These are phyloP conservation scores for Nyleta sp. DNA, from an alignment of 2,888 invertebrate genomes.

Conservation along the genomic window DNA sequence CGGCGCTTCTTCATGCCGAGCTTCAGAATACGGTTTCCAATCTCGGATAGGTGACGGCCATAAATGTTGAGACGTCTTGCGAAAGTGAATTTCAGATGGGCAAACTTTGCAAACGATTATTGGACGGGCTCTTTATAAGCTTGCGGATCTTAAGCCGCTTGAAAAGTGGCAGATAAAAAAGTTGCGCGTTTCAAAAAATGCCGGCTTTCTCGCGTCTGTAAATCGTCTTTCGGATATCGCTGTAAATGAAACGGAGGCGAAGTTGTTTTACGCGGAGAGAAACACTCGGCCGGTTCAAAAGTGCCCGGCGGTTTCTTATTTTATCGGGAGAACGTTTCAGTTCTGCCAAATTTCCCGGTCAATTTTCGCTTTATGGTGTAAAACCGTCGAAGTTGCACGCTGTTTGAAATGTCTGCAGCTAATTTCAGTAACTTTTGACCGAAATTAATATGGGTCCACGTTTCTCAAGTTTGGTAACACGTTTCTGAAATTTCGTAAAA, in stretches of 20 bases:
- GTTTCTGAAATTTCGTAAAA: no score
- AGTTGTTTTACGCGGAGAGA: no score
- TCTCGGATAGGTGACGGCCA: constrained; percentile 23
- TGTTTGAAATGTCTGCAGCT: no score
- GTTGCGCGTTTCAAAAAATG: constrained; percentile 1
- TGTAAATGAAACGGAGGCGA: not conserved
- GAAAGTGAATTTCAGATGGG: constrained; percentile 40
- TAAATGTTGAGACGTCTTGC: constrained; percentile 35
- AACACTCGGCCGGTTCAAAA: no score
- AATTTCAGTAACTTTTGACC: no score
- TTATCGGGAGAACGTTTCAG: no score
- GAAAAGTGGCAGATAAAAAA: constrained; percentile 15
- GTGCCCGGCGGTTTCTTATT: no score
- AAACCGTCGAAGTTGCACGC: no score
- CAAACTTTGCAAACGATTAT: constrained; percentile 44
- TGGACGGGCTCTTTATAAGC: constrained; percentile 1
- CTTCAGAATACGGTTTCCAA: constrained; percentile 23
- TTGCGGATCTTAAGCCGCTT: constrained; percentile 3
- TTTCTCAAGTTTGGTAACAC: no score
- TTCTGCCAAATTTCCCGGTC: no score
- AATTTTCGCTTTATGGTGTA: no score
- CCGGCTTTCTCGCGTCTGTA: not conserved
- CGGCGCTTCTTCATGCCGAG: constrained; percentile 9
- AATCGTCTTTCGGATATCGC: not conserved
- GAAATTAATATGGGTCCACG: no score